Base-by-base conservation (phyloP, 2,888 invertebrate genomes). In the Acrobasis repandana region DNA sequence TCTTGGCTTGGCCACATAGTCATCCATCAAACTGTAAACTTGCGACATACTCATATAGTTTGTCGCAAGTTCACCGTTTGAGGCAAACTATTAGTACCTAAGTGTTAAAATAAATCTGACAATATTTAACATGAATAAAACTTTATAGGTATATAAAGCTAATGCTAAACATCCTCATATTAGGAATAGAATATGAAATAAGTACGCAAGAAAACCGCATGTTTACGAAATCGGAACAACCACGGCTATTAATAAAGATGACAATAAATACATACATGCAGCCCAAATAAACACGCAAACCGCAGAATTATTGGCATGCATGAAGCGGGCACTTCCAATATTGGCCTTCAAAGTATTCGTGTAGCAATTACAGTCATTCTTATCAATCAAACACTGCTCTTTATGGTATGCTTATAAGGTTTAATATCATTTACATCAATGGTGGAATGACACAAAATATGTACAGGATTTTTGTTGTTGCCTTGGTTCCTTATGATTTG, bases 321-420 rank as follows among this genome's bases (percentile, higher is more conserved):
- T 48, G 50, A 48, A 58, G 61, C 57, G 60, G 62, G 54, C 54
- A 62, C 56, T 58, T 56, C 50, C 51, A 58, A 46, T 52, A 20
- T 56, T 56, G 60, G 60, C 67, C 67, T 62, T 65, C 60, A 14
- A 36, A 46, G 11, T 60, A 47, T 64, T 61, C 62, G 47, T 60
- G 34, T 59, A 28, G 16, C 38, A 38, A 54, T 54, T 38, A 54
- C 9, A 2, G 11, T 14, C 14, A 14, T 6, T 4, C 28, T 14
- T 9, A 20, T n/a, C 54, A 16, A 38, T 54, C 18, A 38, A 54
- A 15, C 38, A 14, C 43, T 4, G n/a, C 43, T 10, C 43, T 11
- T 38, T 43, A 43, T n/a, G n/a, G 14, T n/a, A 43, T n/a, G 3
- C 2, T n/a, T n/a, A 10, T 43, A 43, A n/a, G n/a, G 14, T 43